Evolutionary conservation across 2,888 invertebrate genomes (phyloP).

Genomic region (Cynaeus angustus): DNA sequence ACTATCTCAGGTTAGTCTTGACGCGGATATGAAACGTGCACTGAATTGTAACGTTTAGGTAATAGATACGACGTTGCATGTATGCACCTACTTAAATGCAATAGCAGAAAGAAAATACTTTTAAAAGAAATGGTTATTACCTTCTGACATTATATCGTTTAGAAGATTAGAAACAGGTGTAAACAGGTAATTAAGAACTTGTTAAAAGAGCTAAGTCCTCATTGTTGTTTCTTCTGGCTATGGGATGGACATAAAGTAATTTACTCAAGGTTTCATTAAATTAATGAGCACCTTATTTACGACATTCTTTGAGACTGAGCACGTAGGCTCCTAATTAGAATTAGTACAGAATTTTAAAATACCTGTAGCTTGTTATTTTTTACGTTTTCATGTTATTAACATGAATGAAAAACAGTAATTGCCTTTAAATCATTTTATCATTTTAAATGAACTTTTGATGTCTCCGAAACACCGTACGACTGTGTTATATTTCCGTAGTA

Average conservation of each 20-base stretch:
- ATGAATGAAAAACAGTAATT: no score
- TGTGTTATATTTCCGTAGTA: no score
- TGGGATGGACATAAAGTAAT: constrained; percentile 1
- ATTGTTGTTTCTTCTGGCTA: constrained; percentile 26
- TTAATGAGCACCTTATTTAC: constrained; percentile 25
- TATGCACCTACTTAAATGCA: constrained; percentile 1
- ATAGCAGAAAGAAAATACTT: background rate
- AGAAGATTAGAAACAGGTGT: constrained; percentile 16
- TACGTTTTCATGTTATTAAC: no score
- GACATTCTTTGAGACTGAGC: constrained; percentile 8
- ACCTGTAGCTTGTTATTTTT: no score
- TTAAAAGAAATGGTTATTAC: background rate
- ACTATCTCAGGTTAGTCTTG: constrained; percentile 44
- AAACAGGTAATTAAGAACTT: constrained; percentile 20
- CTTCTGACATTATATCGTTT: background rate
- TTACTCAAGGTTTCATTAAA: constrained; percentile 16
- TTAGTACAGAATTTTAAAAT: background rate
- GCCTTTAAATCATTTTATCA: no score
- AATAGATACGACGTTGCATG: constrained; percentile 14
- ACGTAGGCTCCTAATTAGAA: constrained; percentile 1
- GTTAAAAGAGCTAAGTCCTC: background rate
- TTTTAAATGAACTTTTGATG: no score
- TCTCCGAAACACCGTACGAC: no score
- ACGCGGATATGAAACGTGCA: constrained; percentile 33
- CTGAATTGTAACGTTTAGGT: constrained; percentile 22